A percentile compares a stretch with the other conserved stretches of the same genome.
Evolutionary conservation across 1,140 invertebrate genomes (phyloP).

Genomic region (Drosophila biarmipes): DNA sequence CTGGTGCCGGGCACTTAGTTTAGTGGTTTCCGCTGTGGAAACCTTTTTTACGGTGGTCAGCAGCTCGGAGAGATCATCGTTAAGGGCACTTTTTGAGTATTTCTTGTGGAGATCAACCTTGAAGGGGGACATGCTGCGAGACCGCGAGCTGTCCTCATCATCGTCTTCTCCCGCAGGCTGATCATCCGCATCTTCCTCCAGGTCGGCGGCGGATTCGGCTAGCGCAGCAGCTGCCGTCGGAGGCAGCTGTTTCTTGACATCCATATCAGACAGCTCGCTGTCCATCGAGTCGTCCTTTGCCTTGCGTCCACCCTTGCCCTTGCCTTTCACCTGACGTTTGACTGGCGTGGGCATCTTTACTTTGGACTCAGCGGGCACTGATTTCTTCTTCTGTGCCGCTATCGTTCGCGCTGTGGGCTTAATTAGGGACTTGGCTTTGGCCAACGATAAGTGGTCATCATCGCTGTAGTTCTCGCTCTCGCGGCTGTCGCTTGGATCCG

Average conservation of each 20-base stretch:
- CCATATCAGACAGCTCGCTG: constrained; percentile 40
- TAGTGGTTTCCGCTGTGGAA: constrained; percentile 52
- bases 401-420: constrained; percentile 67
- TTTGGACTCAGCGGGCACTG: constrained; percentile 65
- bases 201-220: constrained; percentile 71
- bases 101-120: constrained; percentile 84
- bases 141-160: constrained; percentile 59
- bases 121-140: constrained; percentile 80
- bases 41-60: constrained; percentile 80
- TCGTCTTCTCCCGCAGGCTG: constrained; percentile 38
- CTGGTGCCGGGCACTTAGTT: constrained; percentile 64
- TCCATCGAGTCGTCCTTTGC: constrained; percentile 25
- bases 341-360: constrained; percentile 62
- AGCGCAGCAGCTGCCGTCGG: constrained; percentile 74
- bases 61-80: constrained; percentile 80
- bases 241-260: constrained; percentile 62
- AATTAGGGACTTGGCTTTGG: constrained; percentile 55
- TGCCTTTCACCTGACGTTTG: constrained; percentile 57
- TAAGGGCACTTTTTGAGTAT: constrained; percentile 84
- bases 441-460: constrained; percentile 58
- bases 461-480: constrained; percentile 46
- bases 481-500: constrained; percentile 40
- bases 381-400: constrained; percentile 73
- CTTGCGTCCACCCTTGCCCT: constrained; percentile 40
- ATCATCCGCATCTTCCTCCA: constrained; percentile 69